Percentiles rank a stretch among this genome's conserved stretches.
Conservation (phyloP, 2,888 invertebrate species). For the Acanthosepion lycidas region DNA sequence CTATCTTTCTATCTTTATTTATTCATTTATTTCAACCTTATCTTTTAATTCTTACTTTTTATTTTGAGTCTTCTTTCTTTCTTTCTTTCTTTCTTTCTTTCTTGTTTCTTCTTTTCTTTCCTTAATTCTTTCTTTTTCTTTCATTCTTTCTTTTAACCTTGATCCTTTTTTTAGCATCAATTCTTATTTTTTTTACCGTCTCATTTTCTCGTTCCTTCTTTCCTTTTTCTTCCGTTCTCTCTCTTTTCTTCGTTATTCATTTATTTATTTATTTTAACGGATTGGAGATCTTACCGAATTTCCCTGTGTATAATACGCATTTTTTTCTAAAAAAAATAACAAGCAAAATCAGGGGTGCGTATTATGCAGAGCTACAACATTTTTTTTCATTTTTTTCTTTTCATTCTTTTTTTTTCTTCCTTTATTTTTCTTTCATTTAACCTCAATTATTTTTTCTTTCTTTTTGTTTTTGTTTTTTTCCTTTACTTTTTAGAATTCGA, state of each 20-base stretch:
- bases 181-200: neutral
- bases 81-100: neutral
- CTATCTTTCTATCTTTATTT: neutral
- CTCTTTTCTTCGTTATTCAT: neutral
- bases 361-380: no score
- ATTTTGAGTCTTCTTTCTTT: neutral
- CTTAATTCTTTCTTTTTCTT: neutral
- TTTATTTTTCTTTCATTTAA: neutral
- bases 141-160: neutral
- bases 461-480: neutral
- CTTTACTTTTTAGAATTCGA: no score
- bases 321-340: no score
- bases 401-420: neutral
- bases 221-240: neutral
- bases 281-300: no score
- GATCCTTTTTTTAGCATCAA: no score
- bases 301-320: no score
- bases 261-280: no score
- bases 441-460: neutral
- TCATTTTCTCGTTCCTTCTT: neutral
- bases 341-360: no score
- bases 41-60: neutral
- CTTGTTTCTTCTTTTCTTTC: neutral
- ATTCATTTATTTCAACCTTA: neutral
- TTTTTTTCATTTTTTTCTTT: no score